Base-by-base conservation (phyloP, 2,797 vertebrate species). In the Ptychadena robeensis region DNA sequence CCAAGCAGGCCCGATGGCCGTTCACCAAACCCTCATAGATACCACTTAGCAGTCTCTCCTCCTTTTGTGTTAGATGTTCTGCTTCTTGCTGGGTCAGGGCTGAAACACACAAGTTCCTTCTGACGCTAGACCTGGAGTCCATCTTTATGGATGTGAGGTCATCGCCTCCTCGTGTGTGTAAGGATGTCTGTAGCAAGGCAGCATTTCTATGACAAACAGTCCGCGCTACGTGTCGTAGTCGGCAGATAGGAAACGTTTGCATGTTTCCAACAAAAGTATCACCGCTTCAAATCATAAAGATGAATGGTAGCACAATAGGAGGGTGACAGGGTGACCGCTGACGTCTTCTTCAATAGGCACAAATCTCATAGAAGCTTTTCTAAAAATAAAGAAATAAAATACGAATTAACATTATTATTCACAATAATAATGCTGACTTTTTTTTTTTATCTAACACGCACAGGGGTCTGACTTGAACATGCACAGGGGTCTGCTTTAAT, bases 1-100 rank as follows among this genome's bases (percentile, higher is more conserved):
- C 98, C 83, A 99, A 91, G 86, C 94, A 95, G 1, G 98, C 95
- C 81, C 98, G 94, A 1, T 96, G 96, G 4, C 97, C 95, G 44
- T 89, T 90, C 57, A 96, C 88, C 70, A 99, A 91, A 28, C 97
- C 98, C 0, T 74, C 86, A 37, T 96, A 97, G 80, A 99, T 93
- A 83, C 89, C 95, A 44, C 92, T 90, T 81, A 98, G 2, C 4
- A 96, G 90, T 82, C 94, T 95, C 79, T 93, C 92, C 78, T 99
- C 98, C 57, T 90, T 89, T 11, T 91, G 93, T 44, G 92, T 95
- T 86, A 98, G 89, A 53, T 88, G 90, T 83, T 90, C 88, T 0
- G 83, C 35, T 15, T 94, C 91, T 61, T 86, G 90, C 57, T 86
- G 90, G 7, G 89, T 59, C 28, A 90, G 80, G 31, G 87, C 85